A percentile compares a stretch with the other conserved stretches of the same genome.
Evolutionary conservation across 1,140 invertebrate genomes (phyloP).

Genomic region (Drosophila subobscura): DNA sequence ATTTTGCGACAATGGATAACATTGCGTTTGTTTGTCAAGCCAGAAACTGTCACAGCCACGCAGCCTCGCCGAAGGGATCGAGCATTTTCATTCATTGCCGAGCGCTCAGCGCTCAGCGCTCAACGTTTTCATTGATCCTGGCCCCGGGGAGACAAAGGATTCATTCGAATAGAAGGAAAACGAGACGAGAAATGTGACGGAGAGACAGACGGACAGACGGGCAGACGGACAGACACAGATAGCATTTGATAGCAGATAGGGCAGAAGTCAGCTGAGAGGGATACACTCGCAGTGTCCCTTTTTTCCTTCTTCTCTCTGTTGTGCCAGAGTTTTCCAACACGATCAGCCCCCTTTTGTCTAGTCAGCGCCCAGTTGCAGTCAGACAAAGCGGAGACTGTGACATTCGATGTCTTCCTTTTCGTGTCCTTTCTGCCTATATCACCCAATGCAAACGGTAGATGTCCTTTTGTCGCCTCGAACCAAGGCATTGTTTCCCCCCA

Average conservation of each 20-base stretch:
- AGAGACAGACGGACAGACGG: too few species aligned
- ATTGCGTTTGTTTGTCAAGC: conserved; percentile 62
- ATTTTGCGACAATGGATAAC: conserved; percentile 62
- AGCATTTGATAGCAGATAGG: conserved; percentile 13
- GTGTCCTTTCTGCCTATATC: background rate
- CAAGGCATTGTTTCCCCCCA: conserved; percentile 1
- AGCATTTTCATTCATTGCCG: conserved; percentile 24
- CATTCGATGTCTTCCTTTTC: conserved; percentile 42
- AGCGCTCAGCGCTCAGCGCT: conserved; percentile 24
- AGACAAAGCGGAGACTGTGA: conserved; percentile 58
- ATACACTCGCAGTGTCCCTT: conserved; percentile 26
- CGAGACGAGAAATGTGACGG: conserved; percentile 3
- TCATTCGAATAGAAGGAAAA: conserved; percentile 51
- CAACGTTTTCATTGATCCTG: conserved; percentile 52
- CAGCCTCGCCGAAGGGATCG: conserved; percentile 13
- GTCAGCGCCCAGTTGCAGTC: conserved; percentile 31
- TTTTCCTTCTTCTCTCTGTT: conserved; percentile 3
- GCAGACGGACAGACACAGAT: too few species aligned
- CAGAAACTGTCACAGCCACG: conserved; percentile 50
- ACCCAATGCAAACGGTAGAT: conserved; percentile 28
- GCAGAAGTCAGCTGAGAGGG: conserved; percentile 17
- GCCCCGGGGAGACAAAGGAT: conserved; percentile 39
- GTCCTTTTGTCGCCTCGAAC: conserved; percentile 46
- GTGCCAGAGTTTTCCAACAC: conserved; percentile 36
- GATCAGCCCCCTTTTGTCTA: conserved; percentile 58